A percentile compares a stretch with the other conserved stretches of the same genome.
Evolutionary conservation across 2,888 invertebrate genomes (phyloP).

Genomic region (Onthophagus sagittarius): DNA sequence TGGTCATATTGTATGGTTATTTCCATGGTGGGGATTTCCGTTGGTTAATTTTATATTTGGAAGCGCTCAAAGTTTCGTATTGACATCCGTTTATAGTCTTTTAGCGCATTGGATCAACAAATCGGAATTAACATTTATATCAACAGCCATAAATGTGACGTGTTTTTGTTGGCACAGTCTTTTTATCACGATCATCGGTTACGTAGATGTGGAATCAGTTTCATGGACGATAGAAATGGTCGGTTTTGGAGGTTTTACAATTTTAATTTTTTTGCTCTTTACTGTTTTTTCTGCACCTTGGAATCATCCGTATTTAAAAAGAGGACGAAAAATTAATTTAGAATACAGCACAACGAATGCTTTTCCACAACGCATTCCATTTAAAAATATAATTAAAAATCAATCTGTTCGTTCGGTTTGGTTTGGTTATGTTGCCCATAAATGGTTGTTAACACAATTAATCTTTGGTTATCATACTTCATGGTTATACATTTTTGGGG

Average conservation of each 20-base stretch:
- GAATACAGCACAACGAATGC: not conserved
- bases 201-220: not conserved
- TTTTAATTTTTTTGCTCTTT: not conserved
- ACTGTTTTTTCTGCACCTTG: not conserved
- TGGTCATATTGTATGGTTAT: not conserved
- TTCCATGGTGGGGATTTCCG: not conserved
- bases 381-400: not conserved
- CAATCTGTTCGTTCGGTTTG: not conserved
- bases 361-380: not conserved
- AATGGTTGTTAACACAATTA: not conserved
- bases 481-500: not conserved
- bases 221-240: not conserved
- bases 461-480: not conserved
- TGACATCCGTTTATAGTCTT: not conserved
- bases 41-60: not conserved
- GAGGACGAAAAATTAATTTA: not conserved
- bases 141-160: not conserved
- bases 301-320: not conserved
- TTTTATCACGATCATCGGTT: not conserved
- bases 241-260: not conserved
- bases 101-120: not conserved
- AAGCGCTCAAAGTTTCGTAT: not conserved
- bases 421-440: not conserved
- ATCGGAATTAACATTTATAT: not conserved
- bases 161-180: not conserved